Evolutionary conservation across 2,888 invertebrate genomes (phyloP), one percentile per base, ranked within the genome.

Genomic region (Rosalia funebris): DNA sequence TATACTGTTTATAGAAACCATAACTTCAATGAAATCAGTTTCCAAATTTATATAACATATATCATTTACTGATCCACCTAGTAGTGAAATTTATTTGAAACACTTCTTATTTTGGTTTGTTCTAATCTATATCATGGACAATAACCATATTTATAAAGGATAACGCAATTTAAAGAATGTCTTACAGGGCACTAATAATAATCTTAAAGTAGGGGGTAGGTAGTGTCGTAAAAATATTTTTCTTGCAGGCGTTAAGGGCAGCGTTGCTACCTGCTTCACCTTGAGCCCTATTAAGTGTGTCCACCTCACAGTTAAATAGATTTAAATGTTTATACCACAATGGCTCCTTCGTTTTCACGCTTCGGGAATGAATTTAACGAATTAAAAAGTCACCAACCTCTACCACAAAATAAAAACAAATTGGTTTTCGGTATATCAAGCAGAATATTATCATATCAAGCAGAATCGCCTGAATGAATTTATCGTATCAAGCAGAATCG

Each of bases 251-350:
- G 7, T 25, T 15, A 25, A 25, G 11, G 48, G 39, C 14, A 7
- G 20, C 11, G 3, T 19, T 37, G 19, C 19, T 50, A 37, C 48
- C 37, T 50, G 37, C 12, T 4, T 58, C 45, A 44, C 50, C 44
- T 58, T 58, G 52, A 44, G 14, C 17, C 11, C 16, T 12, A 14
- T 54, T 44, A 53, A 54, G 59, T 53, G 47, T 47, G 37, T 53
- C 59, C 59, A 31, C 19, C 25, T 19, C n/a, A 45, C 39, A 20
- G 48, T 50, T 14, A 36, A 20, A 20, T 25, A 7, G 14, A 5
- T 46, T 46, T 39, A 31, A 53, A 54, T 59, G 53, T 59, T 59
- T 59, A 59, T 25, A 46, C 59, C 53, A 53, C 59, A 59, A 42
- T 46, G 36, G 12, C 46, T 47, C 57, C 34, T 31, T 32, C 25